Conservation (phyloP, 2,797 vertebrate species). For the Percopsis omiscomaycus region DNA sequence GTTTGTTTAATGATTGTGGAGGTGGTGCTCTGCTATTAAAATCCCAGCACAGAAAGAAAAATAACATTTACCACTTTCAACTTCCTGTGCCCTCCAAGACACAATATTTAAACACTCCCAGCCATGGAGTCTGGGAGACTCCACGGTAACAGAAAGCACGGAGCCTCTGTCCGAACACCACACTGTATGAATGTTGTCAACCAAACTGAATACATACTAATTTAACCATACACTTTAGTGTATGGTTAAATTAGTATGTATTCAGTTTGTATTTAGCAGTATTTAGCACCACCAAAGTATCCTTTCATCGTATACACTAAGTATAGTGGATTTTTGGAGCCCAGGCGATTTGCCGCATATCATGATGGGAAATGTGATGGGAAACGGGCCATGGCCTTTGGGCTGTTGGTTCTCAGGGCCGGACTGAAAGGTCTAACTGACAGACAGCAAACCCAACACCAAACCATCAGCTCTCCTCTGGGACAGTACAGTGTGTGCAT, state of each 20-base stretch:
- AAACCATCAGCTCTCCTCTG: slow-evolving; percentile 24
- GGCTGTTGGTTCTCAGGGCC: slow-evolving; percentile 9
- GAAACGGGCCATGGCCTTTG: slow-evolving; percentile 24
- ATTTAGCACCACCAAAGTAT: no score
- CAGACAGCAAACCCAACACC: slow-evolving; percentile 38
- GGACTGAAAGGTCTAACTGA: slow-evolving; percentile 35
- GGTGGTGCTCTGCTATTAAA: slow-evolving; percentile 57
- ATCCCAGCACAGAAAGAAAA: slow-evolving; percentile 59
- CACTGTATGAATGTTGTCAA: slow-evolving; percentile 48
- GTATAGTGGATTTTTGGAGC: slow-evolving; percentile 31
- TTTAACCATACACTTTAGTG: slow-evolving; percentile 43
- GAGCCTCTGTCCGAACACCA: neutral
- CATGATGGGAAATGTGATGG: slow-evolving; percentile 18
- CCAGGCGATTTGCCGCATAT: slow-evolving; percentile 31
- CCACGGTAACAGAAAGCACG: neutral
- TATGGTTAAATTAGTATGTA: no score
- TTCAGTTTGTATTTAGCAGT: neutral
- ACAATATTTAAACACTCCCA: slow-evolving; percentile 56
- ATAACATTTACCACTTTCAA: slow-evolving; percentile 64
- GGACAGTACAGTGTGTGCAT: slow-evolving; percentile 6
- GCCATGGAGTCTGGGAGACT: slow-evolving; percentile 35
- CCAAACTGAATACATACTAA: slow-evolving; percentile 52
- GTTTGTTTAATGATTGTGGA: slow-evolving; percentile 65
- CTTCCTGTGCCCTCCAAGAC: slow-evolving; percentile 59
- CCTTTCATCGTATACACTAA: no score